Conservation (phyloP, 2,113 vertebrate species). For the Cinclus mexicanus region DNA sequence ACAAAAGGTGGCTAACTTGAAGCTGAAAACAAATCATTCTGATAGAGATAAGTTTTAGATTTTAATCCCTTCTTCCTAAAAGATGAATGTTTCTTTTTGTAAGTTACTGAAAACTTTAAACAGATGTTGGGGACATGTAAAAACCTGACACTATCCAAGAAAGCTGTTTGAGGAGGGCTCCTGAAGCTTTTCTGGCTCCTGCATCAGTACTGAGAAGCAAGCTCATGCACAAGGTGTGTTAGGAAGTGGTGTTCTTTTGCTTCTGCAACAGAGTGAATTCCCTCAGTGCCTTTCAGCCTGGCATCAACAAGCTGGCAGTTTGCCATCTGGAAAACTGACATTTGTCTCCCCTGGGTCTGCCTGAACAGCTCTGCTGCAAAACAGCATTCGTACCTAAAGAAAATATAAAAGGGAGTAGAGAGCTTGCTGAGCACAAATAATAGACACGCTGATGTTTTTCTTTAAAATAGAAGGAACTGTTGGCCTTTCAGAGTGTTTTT, state of each 20-base stretch:
- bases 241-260: slow-evolving; percentile 12
- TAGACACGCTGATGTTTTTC: not conserved
- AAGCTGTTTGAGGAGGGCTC: not conserved
- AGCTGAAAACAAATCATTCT: not conserved
- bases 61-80: not conserved
- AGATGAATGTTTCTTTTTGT: not conserved
- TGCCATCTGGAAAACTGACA: slow-evolving; percentile 60
- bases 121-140: not conserved
- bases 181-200: not conserved
- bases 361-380: not conserved
- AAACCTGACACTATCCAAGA: not conserved
- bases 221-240: not conserved
- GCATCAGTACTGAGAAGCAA: not conserved
- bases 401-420: slow-evolving; percentile 37
- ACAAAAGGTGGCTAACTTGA: not conserved
- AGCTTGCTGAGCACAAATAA: slow-evolving; percentile 48
- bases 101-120: not conserved
- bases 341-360: slow-evolving; percentile 42
- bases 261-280: slow-evolving; percentile 38
- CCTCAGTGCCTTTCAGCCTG: not conserved
- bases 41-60: not conserved
- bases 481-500: slow-evolving; percentile 5
- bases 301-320: slow-evolving; percentile 41
- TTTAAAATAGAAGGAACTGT: slow-evolving; percentile 5
- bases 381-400: slow-evolving; percentile 1